A percentile compares a stretch with the other conserved stretches of the same genome.
Conservation (phyloP, 2,888 invertebrate genomes). For the Clitarchus hookeri region DNA sequence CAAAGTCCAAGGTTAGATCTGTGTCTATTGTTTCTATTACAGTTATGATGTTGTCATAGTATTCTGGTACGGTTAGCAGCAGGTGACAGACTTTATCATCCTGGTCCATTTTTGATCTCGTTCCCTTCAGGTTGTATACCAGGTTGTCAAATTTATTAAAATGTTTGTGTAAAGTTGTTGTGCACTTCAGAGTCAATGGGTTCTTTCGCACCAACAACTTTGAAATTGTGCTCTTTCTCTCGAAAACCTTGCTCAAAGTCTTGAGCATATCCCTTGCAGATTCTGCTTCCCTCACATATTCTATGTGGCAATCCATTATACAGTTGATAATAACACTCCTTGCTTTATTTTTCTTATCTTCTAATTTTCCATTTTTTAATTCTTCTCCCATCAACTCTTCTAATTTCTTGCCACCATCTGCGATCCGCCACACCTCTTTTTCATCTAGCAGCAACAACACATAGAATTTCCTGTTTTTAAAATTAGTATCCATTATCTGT, state of each 20-base stretch:
- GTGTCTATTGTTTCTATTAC: neutral
- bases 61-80: neutral
- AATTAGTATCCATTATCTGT: neutral
- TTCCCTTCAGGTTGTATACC: neutral
- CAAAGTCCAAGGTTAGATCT: neutral
- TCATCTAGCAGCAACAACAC: neutral
- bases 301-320: neutral
- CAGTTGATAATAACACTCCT: neutral
- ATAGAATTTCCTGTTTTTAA: neutral
- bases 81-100: neutral
- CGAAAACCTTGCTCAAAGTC: neutral
- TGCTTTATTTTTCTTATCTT: neutral
- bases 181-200: neutral
- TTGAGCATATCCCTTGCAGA: neutral
- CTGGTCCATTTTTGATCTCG: neutral
- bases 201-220: neutral
- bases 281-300: neutral
- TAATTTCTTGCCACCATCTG: too few species aligned
- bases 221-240: neutral
- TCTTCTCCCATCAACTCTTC: neutral
- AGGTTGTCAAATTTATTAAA: neutral
- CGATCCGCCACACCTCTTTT: too few species aligned
- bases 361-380: neutral
- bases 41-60: neutral
- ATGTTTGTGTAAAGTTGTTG: neutral